These are phyloP conservation scores for Trogon melanurus DNA, from an alignment of 2,113 vertebrate species.

Conservation along the genomic window DNA sequence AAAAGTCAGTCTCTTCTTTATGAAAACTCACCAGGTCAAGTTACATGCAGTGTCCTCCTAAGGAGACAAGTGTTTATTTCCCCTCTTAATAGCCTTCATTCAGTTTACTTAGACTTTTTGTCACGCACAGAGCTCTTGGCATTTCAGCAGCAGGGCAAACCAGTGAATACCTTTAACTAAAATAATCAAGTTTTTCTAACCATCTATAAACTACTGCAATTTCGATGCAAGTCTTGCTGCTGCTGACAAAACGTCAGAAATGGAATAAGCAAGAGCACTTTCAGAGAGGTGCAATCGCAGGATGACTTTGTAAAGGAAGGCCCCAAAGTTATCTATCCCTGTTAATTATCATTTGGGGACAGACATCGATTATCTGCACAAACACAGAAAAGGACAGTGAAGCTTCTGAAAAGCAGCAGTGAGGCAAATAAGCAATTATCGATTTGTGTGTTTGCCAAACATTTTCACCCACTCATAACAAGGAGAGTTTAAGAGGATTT, in stretches of 20 bases:
- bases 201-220: not conserved
- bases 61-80: not conserved
- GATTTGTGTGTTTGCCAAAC: slow-evolving; percentile 55
- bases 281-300: not conserved
- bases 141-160: not conserved
- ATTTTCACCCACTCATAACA: slow-evolving; percentile 51
- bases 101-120: not conserved
- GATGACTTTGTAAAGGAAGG: slow-evolving; percentile 37
- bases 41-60: not conserved
- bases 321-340: not conserved
- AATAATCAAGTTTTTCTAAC: not conserved
- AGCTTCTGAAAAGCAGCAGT: slow-evolving; percentile 46
- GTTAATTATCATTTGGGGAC: slow-evolving; percentile 25
- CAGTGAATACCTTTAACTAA: not conserved
- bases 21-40: slow-evolving; percentile 15
- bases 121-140: not conserved
- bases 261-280: not conserved
- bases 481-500: slow-evolving; percentile 53
- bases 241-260: not conserved
- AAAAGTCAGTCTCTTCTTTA: slow-evolving; percentile 1
- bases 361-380: slow-evolving; percentile 38
- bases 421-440: slow-evolving; percentile 72
- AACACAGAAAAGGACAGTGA: slow-evolving; percentile 51
- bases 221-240: not conserved
- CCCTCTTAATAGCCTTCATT: not conserved